Conservation (phyloP, 2,888 invertebrate genomes). For the Tachina fera region DNA sequence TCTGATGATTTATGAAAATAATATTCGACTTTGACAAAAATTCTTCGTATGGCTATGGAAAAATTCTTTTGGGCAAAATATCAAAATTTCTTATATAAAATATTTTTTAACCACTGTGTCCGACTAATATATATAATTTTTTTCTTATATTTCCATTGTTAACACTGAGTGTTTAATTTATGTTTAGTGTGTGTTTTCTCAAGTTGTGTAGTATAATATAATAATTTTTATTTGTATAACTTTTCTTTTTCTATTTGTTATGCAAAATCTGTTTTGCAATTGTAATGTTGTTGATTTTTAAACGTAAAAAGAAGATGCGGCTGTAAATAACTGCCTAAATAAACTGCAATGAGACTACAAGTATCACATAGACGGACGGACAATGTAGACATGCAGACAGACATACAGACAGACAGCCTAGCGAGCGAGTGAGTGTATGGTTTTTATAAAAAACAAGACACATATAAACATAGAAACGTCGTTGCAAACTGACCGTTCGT, state of each 20-base stretch:
- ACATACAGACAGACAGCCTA: slow-evolving; percentile 5
- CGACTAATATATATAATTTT: slow-evolving; percentile 17
- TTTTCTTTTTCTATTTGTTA: slow-evolving; percentile 58
- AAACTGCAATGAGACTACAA: slow-evolving; percentile 44
- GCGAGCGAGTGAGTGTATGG: background rate
- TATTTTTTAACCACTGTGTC: background rate
- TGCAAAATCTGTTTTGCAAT: slow-evolving; percentile 69
- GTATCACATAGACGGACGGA: slow-evolving; percentile 36
- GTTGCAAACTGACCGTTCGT: slow-evolving; percentile 56
- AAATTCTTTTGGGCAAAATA: no score
- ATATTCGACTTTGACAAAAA: no score
- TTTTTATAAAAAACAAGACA: background rate
- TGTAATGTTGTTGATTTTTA: slow-evolving; percentile 60
- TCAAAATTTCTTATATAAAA: no score
- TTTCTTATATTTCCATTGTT: slow-evolving; percentile 68
- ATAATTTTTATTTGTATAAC: slow-evolving; percentile 12
- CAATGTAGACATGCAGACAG: background rate
- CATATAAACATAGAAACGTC: slow-evolving; percentile 42
- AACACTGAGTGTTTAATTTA: slow-evolving; percentile 65
- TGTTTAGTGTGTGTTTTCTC: slow-evolving; percentile 48
- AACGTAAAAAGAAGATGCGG: slow-evolving; percentile 64
- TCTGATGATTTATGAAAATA: no score
- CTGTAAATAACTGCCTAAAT: slow-evolving; percentile 61
- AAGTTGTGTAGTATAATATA: slow-evolving; percentile 29
- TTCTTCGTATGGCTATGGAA: no score